A percentile compares a stretch with the other conserved stretches of the same genome.
phyloP scores from a whole-genome alignment of 2,113 vertebrate genomes.

The Hemibagrus wyckioides region DNA sequence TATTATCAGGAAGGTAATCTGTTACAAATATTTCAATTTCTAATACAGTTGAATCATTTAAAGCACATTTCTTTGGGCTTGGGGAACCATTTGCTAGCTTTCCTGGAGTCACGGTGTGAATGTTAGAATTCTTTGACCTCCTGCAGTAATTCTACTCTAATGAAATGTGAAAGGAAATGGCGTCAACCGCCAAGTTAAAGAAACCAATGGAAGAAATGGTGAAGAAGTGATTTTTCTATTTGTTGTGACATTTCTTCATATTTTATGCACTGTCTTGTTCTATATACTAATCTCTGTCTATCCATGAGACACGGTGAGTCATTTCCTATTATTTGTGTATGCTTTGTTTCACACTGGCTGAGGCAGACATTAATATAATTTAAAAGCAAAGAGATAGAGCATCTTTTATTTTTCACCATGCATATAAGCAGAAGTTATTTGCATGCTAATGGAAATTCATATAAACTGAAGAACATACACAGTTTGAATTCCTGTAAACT shows the following conservation, averaged over 20 bases:
- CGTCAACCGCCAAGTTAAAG: neutral
- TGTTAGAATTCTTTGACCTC: neutral
- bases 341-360: neutral
- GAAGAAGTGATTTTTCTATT: neutral
- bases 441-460: slow-evolving; percentile 12
- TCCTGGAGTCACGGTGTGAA: neutral
- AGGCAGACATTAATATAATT: slow-evolving; percentile 2
- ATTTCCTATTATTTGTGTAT: neutral
- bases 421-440: slow-evolving; percentile 18
- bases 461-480: slow-evolving; percentile 12
- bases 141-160: neutral
- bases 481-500: neutral
- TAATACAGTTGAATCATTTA: neutral
- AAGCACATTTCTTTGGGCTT: neutral
- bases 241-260: neutral
- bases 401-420: slow-evolving; percentile 4
- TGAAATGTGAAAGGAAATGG: neutral
- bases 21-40: neutral
- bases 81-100: neutral
- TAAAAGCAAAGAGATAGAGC: neutral
- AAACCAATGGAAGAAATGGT: neutral
- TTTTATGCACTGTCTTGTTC: too few relatives aligned
- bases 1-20: neutral
- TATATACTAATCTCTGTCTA: slow-evolving; percentile 3
- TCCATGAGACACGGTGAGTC: neutral